These are phyloP conservation scores for Lypha dubia DNA, from an alignment of 2,888 invertebrate species.

Conservation along the genomic window DNA sequence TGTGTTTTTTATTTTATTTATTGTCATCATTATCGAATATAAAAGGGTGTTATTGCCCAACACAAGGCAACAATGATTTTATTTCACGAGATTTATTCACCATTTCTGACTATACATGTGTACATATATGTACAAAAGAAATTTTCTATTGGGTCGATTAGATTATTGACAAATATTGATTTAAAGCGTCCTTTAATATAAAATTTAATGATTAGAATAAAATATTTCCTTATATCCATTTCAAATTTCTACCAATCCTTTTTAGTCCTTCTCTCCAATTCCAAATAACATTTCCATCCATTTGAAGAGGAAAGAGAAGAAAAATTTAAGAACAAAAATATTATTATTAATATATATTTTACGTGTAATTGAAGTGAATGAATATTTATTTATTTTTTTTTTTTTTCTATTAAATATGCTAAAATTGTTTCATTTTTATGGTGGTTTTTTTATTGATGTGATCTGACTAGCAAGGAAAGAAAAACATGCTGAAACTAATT, in stretches of 20 bases:
- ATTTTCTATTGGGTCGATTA: too few species aligned
- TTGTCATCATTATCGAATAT: constrained; percentile 51
- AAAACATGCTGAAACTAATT: constrained; percentile 7
- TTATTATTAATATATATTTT: constrained; percentile 64
- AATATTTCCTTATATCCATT: constrained; percentile 66
- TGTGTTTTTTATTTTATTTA: neutral
- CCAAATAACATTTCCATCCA: constrained; percentile 72
- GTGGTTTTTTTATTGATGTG: constrained; percentile 18
- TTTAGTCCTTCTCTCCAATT: constrained; percentile 69
- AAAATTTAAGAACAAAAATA: constrained; percentile 69
- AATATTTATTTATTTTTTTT: constrained; percentile 55
- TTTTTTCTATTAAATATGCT: constrained; percentile 32
- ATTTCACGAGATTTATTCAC: neutral
- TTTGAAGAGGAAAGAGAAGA: constrained; percentile 73
- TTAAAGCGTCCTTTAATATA: too few species aligned
- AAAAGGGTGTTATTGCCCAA: constrained; percentile 64
- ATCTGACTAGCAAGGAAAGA: constrained; percentile 45
- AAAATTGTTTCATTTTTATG: constrained; percentile 34
- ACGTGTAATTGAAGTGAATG: constrained; percentile 41
- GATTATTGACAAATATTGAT: too few species aligned
- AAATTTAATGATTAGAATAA: too few species aligned
- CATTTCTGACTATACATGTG: too few species aligned
- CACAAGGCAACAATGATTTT: too few species aligned
- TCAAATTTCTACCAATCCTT: constrained; percentile 66
- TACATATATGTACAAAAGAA: too few species aligned